A percentile compares a stretch with the other conserved stretches of the same genome.
Conservation (phyloP, 2,797 vertebrate species). For the Aphelocoma californica region DNA sequence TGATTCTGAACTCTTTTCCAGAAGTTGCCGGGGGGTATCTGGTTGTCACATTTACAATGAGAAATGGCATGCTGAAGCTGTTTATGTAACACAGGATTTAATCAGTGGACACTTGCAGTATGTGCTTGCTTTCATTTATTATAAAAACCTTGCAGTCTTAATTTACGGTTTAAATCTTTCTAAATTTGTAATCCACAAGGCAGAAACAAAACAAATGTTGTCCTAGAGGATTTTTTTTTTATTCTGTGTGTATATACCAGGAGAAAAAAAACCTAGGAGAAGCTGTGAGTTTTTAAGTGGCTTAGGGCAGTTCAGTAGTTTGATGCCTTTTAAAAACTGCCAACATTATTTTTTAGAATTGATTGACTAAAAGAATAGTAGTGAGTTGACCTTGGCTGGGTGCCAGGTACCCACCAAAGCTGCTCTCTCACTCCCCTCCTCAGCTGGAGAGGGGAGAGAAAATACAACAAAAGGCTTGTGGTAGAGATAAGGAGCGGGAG, state of each 20-base stretch:
- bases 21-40: not conserved
- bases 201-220: not conserved
- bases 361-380: not conserved
- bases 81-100: conserved; percentile 25
- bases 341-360: not conserved
- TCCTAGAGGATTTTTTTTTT: not conserved
- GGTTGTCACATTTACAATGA: not conserved
- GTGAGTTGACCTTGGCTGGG: not conserved
- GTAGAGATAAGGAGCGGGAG: not conserved
- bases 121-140: not conserved
- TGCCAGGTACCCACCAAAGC: not conserved
- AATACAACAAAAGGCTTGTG: not conserved
- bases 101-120: not conserved
- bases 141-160: not conserved
- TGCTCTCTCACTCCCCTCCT: not conserved
- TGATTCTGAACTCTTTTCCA: not conserved
- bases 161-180: not conserved
- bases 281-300: not conserved
- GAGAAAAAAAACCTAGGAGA: not conserved
- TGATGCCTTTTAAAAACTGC: not conserved
- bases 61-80: not conserved
- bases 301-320: not conserved
- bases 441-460: not conserved
- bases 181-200: not conserved
- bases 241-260: not conserved